Evolutionary conservation across 2,888 invertebrate species (phyloP).

Genomic region (Ochropleura leucogaster): DNA sequence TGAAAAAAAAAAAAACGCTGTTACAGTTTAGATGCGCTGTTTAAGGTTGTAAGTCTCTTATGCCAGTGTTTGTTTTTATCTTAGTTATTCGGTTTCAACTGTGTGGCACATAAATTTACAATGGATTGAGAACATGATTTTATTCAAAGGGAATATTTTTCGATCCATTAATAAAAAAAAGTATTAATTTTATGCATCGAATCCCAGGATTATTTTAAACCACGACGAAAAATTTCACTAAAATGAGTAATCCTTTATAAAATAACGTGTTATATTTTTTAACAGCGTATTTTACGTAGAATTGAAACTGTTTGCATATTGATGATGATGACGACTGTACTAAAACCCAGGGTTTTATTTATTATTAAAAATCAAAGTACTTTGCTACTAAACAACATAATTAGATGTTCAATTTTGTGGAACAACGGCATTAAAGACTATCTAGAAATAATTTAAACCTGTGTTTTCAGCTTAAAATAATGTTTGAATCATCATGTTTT

Average conservation of each 20-base stretch:
- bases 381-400: no score
- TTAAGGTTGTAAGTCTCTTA: background rate
- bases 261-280: background rate
- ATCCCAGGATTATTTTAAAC: background rate
- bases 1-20: background rate
- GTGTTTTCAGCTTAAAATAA: background rate
- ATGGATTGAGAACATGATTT: background rate
- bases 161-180: background rate
- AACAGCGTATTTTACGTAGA: background rate
- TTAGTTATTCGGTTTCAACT: background rate
- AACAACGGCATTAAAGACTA: background rate
- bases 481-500: no score
- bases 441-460: background rate
- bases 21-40: conserved; percentile 1
- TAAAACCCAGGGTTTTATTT: no score
- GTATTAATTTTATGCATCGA: background rate
- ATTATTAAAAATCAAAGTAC: background rate
- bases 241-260: background rate
- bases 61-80: background rate
- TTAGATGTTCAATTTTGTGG: background rate
- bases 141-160: background rate
- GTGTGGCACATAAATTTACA: background rate
- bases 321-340: background rate
- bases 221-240: background rate
- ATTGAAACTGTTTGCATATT: background rate